Base-by-base conservation (phyloP, 2,888 invertebrate species). In the Copidosoma aretas region DNA sequence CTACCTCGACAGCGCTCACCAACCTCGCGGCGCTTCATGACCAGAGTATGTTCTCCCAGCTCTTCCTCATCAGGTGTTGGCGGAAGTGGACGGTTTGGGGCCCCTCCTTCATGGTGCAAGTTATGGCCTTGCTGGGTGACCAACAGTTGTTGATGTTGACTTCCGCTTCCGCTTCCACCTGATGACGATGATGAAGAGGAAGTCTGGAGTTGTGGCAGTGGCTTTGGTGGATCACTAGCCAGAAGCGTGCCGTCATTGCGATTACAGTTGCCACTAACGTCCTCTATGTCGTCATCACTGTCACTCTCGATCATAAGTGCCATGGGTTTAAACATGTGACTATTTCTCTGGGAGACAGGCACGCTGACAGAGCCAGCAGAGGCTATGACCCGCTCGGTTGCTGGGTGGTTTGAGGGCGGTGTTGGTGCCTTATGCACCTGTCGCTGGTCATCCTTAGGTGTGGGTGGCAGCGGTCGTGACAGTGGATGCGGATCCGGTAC, bases 151-250 rank as follows among this genome's bases (percentile, higher is more conserved):
- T 82, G 82, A 77, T 80, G 73, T 79, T 81, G 77, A 82, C 70
- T 70, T 32, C 32, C 32, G 8, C 32, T 8, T 8, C 3, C 32
- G 32, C 32, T 32, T 32, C 32, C 32, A 32, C 32, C 32, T 17
- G 73, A 22, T 15, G 83, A 46, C 51, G 82, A 79, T 24, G 81
- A 80, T 54, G 82, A 77, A 41, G 81, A 78, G 41, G 81, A 81
- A 43, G 82, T 78, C 64, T 85, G 85, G 57, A 83, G 79, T 56
- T 83, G 82, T 57, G 85, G 85, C 96, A 98, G 91, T 78, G 97
- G 97, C 84, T 97, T 94, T 24, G 97, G 96, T 66, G 97, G 97
- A 86, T 98, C 97, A 79, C 97, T 97, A 72, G 97, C 97, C 64
- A 97, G 88, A 66, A 98, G 87, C 1, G 98, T 97, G 73, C 97